Evolutionary conservation across 2,113 vertebrate genomes (phyloP), one percentile per base, ranked within the genome.

Genomic region (Channa argus): DNA sequence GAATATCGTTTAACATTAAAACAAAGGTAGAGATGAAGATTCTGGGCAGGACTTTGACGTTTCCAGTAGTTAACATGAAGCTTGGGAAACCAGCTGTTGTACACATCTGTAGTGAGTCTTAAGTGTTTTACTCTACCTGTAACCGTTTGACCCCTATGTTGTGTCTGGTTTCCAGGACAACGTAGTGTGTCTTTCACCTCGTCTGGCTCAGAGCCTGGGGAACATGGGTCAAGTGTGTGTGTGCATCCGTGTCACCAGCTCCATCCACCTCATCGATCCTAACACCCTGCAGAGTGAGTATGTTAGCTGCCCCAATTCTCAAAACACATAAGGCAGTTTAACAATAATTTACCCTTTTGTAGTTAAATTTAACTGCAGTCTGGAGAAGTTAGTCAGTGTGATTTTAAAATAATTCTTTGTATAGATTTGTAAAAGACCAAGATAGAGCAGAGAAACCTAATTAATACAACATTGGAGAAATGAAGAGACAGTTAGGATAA

Each of bases 201-300:
- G 95, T 72, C 90, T 99, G 89, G 98, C 98, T 0, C 98, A 98
- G 89, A 97, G 96, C 33, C 91, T 99, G 73, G 98, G 98, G 37
- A 99, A 99, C 92, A 96, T 99, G 95, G 95, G 92, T 79, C 98
- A 99, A 89, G 95, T 99, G 83, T 99, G 98, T 71, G 96, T 99
- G 58, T 99, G 98, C 86, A 55, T 95, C 79, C 91, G 97, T 3
- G 96, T 99, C 62, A 98, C 96, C 43, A 99, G 96, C 64, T 90
- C 96, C 63, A 92, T 99, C 84, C 98, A 97, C 76, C 95, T 99
- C 80, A 97, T 99, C 0, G 97, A 99, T 85, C 98, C 98, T 8
- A 93, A 90, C 43, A 99, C 96, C 0, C 85, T 99, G 61, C 98
- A 99, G 92, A 95, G 98, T 99, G 87, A 96, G 96, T 94, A 2